Base-by-base conservation (phyloP, 2,113 vertebrate species). In the Brachyhypopomus occidentalis region DNA sequence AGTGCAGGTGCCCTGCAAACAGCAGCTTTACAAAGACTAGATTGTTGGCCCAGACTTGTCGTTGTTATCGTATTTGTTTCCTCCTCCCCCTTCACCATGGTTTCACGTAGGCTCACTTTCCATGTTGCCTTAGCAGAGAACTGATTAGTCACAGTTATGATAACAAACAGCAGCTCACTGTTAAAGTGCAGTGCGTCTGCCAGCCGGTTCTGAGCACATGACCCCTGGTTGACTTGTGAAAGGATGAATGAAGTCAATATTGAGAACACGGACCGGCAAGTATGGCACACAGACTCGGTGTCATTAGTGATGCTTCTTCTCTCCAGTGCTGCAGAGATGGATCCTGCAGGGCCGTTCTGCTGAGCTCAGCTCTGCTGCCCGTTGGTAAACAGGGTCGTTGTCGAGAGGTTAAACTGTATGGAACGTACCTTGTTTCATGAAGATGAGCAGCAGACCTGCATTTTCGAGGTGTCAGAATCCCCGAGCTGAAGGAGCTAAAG, bases 161-260 rank as follows among this genome's bases (percentile, higher is more conserved):
- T 48, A 12, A 34, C 30, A 59, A 76, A 14, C 72, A 48, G 63
- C 34, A 69, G 60, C 67, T 75, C 38, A 45, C 30, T 11, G 27
- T 0, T 59, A n/a, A 58, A 17, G 52, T 34, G 56, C 56, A 9
- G n/a, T 30, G 8, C 67, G 41, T 16, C 63, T 34, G 64, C 17
- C 22, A 75, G 72, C 36, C 27, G 5, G 34, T 76, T 34, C 22
- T 9, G 19, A 23, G 20, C 27, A 75, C 56, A 7, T 75, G 80
- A 75, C 72, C 52, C 5, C 23, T 23, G 72, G 41, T 76, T 81
- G 38, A 76, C 59, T 75, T 3, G 12, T 19, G 63, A 19, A 74
- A 81, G 58, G 38, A 75, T n/a, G 64, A 66, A 74, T 74, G 71
- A 72, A 60, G 72, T 76, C 75, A 75, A 67, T 74, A 75, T 75